Percentiles rank a stretch among this genome's conserved stretches.
Conservation (phyloP, 2,113 vertebrate genomes). For the Hyperopisus bebe region DNA sequence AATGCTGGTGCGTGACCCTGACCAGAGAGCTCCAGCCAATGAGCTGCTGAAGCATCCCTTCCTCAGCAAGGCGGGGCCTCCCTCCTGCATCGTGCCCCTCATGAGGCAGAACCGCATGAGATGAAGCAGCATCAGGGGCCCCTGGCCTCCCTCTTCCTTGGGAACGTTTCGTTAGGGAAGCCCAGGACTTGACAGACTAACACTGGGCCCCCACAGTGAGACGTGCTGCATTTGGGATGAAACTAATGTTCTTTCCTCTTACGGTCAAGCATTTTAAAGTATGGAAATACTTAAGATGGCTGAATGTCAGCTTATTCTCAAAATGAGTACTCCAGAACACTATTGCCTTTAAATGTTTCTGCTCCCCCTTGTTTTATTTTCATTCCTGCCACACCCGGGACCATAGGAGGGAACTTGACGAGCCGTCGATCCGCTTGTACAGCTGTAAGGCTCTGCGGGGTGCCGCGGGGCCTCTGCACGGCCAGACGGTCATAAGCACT, state of each 20-base stretch:
- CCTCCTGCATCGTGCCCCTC: slow-evolving; percentile 84
- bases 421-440: background rate
- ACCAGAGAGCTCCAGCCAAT: slow-evolving; percentile 71
- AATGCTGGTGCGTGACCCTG: slow-evolving; percentile 79
- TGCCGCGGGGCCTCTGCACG: background rate
- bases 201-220: background rate
- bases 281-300: slow-evolving; percentile 4
- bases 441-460: background rate
- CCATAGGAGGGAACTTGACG: background rate
- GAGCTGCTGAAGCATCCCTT: slow-evolving; percentile 87
- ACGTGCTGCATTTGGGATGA: background rate
- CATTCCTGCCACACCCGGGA: background rate
- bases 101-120: slow-evolving; percentile 86
- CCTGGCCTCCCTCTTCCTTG: background rate
- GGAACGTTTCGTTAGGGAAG: background rate
- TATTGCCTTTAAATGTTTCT: slow-evolving; percentile 2
- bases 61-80: slow-evolving; percentile 74
- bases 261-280: slow-evolving; percentile 14
- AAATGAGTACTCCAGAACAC: background rate
- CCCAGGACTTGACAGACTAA: background rate
- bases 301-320: background rate
- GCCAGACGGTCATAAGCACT: background rate
- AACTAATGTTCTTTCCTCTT: slow-evolving; percentile 2
- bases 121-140: slow-evolving; percentile 54
- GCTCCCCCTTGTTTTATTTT: background rate